These are phyloP conservation scores for Microctenopoma steveboyesi DNA, from an alignment of 2,797 vertebrate genomes.

Conservation along the genomic window DNA sequence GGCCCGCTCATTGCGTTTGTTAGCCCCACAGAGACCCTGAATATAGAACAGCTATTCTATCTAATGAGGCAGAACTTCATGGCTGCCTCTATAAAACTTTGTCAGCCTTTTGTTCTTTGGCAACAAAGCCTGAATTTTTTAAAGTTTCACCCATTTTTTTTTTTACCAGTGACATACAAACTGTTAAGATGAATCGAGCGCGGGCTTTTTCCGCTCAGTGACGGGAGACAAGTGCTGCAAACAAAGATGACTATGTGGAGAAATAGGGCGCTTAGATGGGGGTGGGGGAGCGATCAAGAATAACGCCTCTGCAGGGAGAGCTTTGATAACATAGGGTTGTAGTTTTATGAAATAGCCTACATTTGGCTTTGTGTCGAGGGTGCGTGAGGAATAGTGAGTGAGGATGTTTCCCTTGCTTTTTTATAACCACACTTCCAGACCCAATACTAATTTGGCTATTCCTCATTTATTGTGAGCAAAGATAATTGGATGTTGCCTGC, in stretches of 20 bases:
- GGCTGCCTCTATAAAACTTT: slow-evolving; percentile 80
- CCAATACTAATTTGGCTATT: slow-evolving; percentile 71
- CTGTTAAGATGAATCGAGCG: slow-evolving; percentile 71
- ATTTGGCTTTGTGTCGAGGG: slow-evolving; percentile 77
- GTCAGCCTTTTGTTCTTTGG: slow-evolving; percentile 81
- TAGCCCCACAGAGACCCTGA: slow-evolving; percentile 79
- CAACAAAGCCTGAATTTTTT: slow-evolving; percentile 77
- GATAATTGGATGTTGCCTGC: slow-evolving; percentile 77
- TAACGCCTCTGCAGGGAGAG: slow-evolving; percentile 72
- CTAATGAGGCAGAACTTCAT: slow-evolving; percentile 83
- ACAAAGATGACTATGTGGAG: slow-evolving; percentile 76
- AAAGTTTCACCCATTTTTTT: slow-evolving; percentile 64
- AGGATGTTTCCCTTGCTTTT: slow-evolving; percentile 60
- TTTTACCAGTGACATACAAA: slow-evolving; percentile 69
- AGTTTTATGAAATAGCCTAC: slow-evolving; percentile 81
- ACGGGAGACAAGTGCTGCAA: slow-evolving; percentile 70
- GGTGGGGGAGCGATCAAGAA: slow-evolving; percentile 67
- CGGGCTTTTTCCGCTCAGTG: slow-evolving; percentile 67
- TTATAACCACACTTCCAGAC: slow-evolving; percentile 50
- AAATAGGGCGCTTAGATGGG: slow-evolving; percentile 79
- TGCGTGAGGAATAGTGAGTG: slow-evolving; percentile 67
- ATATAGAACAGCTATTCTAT: slow-evolving; percentile 82
- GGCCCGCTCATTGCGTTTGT: slow-evolving; percentile 75
- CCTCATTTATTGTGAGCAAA: slow-evolving; percentile 72
- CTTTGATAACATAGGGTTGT: slow-evolving; percentile 79